These are phyloP conservation scores for Craseonycteris thonglongyai DNA, from an alignment of 2,113 vertebrate genomes.

Conservation along the genomic window DNA sequence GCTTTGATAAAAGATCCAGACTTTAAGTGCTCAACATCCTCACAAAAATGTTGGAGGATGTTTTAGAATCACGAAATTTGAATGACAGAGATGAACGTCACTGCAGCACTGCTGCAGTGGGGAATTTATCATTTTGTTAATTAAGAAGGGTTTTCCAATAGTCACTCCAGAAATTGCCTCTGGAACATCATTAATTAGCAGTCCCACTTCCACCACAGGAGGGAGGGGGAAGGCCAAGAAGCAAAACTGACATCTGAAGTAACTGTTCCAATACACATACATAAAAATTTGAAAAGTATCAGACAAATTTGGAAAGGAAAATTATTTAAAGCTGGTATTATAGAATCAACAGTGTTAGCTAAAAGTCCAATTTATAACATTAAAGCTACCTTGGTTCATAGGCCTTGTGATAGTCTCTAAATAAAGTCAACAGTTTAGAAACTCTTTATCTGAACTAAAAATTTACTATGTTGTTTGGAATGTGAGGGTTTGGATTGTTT, in stretches of 20 bases:
- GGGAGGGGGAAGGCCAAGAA: not conserved
- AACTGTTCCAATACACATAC: slow-evolving; percentile 18
- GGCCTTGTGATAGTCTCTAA: not conserved
- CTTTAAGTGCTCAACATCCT: not conserved
- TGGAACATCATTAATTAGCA: slow-evolving; percentile 50
- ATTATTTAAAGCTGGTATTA: slow-evolving; percentile 34
- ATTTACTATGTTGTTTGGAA: slow-evolving; percentile 45
- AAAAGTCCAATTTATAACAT: not conserved
- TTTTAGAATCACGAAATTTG: slow-evolving; percentile 51
- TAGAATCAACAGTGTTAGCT: slow-evolving; percentile 41
- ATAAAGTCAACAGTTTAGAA: slow-evolving; percentile 61
- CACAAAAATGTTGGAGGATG: not conserved
- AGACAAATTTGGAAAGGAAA: slow-evolving; percentile 2
- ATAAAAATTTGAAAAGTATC: slow-evolving; percentile 13
- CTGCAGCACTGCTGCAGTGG: not conserved
- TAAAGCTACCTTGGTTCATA: slow-evolving; percentile 35
- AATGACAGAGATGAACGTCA: slow-evolving; percentile 49
- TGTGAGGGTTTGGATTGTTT: slow-evolving; percentile 10
- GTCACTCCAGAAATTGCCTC: slow-evolving; percentile 55
- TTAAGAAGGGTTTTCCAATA: slow-evolving; percentile 56
- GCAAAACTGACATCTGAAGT: slow-evolving; percentile 49
- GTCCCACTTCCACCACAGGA: not conserved
- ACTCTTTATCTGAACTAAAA: slow-evolving; percentile 55
- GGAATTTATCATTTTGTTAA: slow-evolving; percentile 63
- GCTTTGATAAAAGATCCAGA: slow-evolving; percentile 57